These are phyloP conservation scores for Molothrus aeneus DNA, from an alignment of 2,797 vertebrate genomes.

Conservation along the genomic window DNA sequence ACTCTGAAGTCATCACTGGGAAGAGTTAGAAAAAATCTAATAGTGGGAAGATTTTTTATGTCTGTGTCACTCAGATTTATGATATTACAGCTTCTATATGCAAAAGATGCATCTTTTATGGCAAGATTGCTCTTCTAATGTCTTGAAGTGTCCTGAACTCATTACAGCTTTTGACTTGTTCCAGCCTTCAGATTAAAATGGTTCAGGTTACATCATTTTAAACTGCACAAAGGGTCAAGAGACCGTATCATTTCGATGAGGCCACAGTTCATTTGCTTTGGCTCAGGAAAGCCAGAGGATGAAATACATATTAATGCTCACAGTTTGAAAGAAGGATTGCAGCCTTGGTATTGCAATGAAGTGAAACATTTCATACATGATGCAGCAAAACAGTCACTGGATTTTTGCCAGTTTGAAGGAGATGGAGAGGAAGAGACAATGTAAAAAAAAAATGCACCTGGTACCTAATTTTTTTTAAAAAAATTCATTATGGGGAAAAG, in stretches of 20 bases:
- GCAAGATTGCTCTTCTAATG: neutral
- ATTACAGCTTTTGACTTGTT: conserved; percentile 62
- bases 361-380: neutral
- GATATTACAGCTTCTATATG: neutral
- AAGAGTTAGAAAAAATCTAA: neutral
- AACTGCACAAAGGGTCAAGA: conserved; percentile 59
- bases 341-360: conserved; percentile 14
- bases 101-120: conserved; percentile 7
- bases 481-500: neutral
- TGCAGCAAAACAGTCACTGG: neutral
- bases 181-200: conserved; percentile 47
- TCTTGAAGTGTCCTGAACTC: conserved; percentile 51
- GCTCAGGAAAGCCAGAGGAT: conserved; percentile 37
- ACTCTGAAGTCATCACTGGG: conserved; percentile 32
- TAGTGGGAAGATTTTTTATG: conserved; percentile 13
- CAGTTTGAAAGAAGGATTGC: conserved; percentile 46
- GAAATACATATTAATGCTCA: conserved; percentile 60
- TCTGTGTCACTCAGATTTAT: neutral
- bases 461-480: neutral
- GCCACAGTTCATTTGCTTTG: conserved; percentile 56
- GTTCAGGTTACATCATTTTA: conserved; percentile 51
- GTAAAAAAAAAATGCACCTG: neutral
- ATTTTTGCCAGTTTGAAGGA: conserved; percentile 3
- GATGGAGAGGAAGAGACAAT: neutral
- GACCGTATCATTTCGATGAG: conserved; percentile 37